These are phyloP conservation scores for Halocaridina rubra DNA, from an alignment of 2,888 invertebrate genomes.

Conservation along the genomic window DNA sequence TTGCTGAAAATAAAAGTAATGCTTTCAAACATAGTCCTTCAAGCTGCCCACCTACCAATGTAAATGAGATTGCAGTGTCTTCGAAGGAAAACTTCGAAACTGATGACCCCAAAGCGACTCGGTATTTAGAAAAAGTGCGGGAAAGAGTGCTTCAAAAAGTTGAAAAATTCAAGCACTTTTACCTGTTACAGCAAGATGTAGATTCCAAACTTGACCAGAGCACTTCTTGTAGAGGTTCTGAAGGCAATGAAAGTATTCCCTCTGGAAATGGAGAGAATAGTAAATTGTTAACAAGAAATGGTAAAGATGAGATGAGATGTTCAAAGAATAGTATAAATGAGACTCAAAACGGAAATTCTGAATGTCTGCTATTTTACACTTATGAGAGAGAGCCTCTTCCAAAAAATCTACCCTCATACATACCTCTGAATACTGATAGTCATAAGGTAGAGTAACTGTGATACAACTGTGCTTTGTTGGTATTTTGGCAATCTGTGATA, in stretches of 20 bases:
- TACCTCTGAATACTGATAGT: conserved; percentile 29
- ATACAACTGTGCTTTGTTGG: conserved; percentile 11
- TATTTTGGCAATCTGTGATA: background rate
- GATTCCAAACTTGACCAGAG: too few species aligned
- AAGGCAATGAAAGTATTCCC: background rate
- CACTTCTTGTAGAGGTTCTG: too few species aligned
- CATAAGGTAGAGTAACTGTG: conserved; percentile 13
- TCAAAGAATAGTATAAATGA: background rate
- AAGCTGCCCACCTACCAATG: too few species aligned
- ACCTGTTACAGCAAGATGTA: background rate
- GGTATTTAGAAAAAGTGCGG: background rate
- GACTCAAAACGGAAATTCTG: background rate
- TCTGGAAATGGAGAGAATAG: background rate
- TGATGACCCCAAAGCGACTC: too few species aligned
- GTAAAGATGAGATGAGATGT: background rate
- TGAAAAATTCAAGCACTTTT: too few species aligned
- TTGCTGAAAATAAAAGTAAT: too few species aligned
- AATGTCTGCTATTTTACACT: background rate
- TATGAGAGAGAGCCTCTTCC: conserved; percentile 25
- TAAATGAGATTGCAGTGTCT: too few species aligned
- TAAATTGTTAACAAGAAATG: background rate
- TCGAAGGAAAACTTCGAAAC: too few species aligned
- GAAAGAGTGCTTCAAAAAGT: background rate
- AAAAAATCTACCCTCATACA: conserved; percentile 38
- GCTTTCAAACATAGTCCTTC: too few species aligned